These are phyloP conservation scores for Drosophila austrosaltans DNA, from an alignment of 2,888 invertebrate species.

Conservation along the genomic window DNA sequence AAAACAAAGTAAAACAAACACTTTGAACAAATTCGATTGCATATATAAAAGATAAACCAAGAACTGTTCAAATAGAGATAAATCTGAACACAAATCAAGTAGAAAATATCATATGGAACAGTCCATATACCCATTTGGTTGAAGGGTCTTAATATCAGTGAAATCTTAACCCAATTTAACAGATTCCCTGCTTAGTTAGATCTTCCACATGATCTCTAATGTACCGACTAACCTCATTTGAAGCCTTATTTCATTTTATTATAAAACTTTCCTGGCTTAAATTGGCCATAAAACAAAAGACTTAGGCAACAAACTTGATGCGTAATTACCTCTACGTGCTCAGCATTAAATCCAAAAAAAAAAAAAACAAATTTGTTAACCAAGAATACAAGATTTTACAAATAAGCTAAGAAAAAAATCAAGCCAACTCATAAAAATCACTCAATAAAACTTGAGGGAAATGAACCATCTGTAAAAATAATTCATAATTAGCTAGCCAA, in stretches of 20 bases:
- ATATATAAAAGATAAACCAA: too few relatives aligned
- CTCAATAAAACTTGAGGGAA: constrained; percentile 58
- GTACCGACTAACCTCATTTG: constrained; percentile 27
- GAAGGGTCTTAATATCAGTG: not conserved
- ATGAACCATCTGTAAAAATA: constrained; percentile 36
- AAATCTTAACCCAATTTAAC: not conserved
- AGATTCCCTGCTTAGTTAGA: constrained; percentile 7
- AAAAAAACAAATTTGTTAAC: constrained; percentile 2
- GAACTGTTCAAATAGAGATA: too few relatives aligned
- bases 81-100: too few relatives aligned
- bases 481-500: constrained; percentile 42
- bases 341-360: constrained; percentile 38
- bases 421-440: constrained; percentile 47
- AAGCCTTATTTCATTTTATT: constrained; percentile 27
- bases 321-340: constrained; percentile 63
- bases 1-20: too few relatives aligned
- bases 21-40: too few relatives aligned
- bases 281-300: constrained; percentile 67
- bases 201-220: not conserved
- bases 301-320: constrained; percentile 66
- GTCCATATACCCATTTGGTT: not conserved
- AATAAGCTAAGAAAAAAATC: constrained; percentile 19
- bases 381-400: constrained; percentile 7
- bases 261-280: constrained; percentile 38
- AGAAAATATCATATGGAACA: not conserved